Evolutionary conservation across 2,797 vertebrate genomes (phyloP).

Genomic region (Spondyliosoma cantharus): DNA sequence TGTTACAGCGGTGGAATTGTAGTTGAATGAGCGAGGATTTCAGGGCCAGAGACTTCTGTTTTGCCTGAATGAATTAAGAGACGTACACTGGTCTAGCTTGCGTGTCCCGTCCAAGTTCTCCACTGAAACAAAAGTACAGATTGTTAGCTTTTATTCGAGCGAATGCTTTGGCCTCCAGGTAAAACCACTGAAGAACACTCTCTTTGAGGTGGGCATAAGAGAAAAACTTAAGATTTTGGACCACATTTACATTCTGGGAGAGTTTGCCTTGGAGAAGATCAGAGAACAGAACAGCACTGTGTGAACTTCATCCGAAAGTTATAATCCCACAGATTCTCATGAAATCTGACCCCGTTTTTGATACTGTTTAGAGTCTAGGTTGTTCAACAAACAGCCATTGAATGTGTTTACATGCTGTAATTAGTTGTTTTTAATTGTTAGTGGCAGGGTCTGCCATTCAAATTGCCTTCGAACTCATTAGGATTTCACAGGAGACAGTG

Average conservation of each 20-base stretch:
- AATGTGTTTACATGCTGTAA: not conserved
- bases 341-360: not conserved
- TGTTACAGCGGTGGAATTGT: not conserved
- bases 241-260: slow-evolving; percentile 3
- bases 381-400: not conserved
- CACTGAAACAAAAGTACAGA: slow-evolving; percentile 8
- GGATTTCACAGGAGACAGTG: too few relatives aligned
- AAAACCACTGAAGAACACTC: slow-evolving; percentile 16
- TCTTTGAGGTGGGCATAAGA: not conserved
- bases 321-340: not conserved
- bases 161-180: slow-evolving; percentile 23
- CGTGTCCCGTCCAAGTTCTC: not conserved
- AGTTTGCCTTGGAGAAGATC: not conserved
- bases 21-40: slow-evolving; percentile 1
- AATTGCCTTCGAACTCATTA: too few relatives aligned
- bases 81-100: slow-evolving; percentile 11
- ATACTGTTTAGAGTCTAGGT: not conserved
- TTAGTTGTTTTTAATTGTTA: too few relatives aligned
- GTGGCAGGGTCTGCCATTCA: too few relatives aligned
- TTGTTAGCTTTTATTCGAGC: slow-evolving; percentile 40
- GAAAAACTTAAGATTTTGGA: slow-evolving; percentile 8
- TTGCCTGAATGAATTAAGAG: not conserved
- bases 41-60: not conserved
- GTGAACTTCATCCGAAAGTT: not conserved
- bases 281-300: not conserved